Conservation (phyloP, 2,888 invertebrate species). For the Caenorhabditis macrosperma region DNA sequence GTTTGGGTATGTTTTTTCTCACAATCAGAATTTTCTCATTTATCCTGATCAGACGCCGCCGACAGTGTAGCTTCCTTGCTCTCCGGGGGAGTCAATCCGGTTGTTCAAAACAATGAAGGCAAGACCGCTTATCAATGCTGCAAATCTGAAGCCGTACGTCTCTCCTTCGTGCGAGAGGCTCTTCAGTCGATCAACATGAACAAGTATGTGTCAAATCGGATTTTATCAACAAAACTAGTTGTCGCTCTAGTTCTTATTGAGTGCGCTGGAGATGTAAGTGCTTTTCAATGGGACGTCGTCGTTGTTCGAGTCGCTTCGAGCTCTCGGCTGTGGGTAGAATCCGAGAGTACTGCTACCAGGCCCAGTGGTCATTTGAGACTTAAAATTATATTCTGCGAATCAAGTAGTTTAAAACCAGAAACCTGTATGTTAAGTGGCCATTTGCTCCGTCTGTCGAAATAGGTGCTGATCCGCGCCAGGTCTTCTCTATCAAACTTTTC, state of each 20-base stretch:
- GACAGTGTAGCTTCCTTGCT: conserved; percentile 84
- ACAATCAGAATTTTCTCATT: not conserved
- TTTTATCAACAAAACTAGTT: conserved; percentile 46
- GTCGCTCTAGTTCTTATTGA: conserved; percentile 12
- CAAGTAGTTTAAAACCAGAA: too few relatives aligned
- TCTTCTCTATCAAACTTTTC: conserved; percentile 42
- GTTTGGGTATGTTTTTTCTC: conserved; percentile 43
- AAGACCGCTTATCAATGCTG: conserved; percentile 83
- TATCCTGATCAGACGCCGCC: conserved; percentile 60
- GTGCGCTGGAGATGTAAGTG: conserved; percentile 13
- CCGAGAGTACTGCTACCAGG: conserved; percentile 48
- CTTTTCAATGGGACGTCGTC: conserved; percentile 51
- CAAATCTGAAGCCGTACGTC: conserved; percentile 81
- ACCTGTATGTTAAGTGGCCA: conserved; percentile 50
- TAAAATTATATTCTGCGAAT: not conserved
- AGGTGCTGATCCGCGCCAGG: conserved; percentile 23
- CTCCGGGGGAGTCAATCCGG: conserved; percentile 84
- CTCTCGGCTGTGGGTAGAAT: conserved; percentile 45
- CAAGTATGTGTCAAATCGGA: conserved; percentile 81
- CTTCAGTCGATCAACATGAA: conserved; percentile 84
- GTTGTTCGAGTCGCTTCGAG: conserved; percentile 18
- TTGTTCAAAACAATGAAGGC: conserved; percentile 83
- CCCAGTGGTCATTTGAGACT: conserved; percentile 51
- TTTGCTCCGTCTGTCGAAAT: conserved; percentile 33
- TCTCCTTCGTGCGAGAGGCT: conserved; percentile 84